phyloP scores from a whole-genome alignment of 2,888 invertebrate genomes.

The Crossocerus cetratus region DNA sequence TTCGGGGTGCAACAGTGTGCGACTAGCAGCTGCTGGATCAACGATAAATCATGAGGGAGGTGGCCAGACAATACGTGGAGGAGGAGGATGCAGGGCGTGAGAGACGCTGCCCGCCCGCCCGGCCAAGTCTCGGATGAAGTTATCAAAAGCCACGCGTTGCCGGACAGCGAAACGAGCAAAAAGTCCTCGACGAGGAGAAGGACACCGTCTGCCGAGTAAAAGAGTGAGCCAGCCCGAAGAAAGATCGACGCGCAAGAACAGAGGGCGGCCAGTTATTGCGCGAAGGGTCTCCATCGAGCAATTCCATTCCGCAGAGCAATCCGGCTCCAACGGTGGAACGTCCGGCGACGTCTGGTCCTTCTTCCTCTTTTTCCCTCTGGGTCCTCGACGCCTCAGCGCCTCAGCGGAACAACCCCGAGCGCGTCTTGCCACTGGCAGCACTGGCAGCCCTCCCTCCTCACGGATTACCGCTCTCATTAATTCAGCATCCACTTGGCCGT shows the following conservation, averaged over 20 bases:
- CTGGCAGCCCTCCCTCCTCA: constrained; percentile 24
- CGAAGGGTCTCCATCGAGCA: constrained; percentile 55
- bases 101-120: constrained; percentile 8
- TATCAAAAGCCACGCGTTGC: constrained; percentile 50
- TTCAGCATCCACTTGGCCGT: constrained; percentile 22
- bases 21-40: constrained; percentile 35
- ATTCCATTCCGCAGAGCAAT: constrained; percentile 53
- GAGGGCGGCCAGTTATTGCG: constrained; percentile 47
- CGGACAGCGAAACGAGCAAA: constrained; percentile 9
- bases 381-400: neutral
- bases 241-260: neutral
- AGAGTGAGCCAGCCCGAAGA: neutral
- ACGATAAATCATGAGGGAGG: constrained; percentile 57
- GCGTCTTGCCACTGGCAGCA: too few species aligned
- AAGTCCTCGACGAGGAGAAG: constrained; percentile 1
- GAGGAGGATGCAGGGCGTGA: constrained; percentile 22
- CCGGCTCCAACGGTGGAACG: constrained; percentile 32
- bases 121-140: constrained; percentile 41
- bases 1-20: neutral
- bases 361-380: constrained; percentile 14
- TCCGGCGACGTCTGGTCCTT: constrained; percentile 12
- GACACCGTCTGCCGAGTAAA: neutral
- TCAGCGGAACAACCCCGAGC: neutral
- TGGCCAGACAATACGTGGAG: constrained; percentile 36
- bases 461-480: constrained; percentile 37